phyloP scores from a whole-genome alignment of 2,888 invertebrate genomes.

The Acutogordius australiensis region DNA sequence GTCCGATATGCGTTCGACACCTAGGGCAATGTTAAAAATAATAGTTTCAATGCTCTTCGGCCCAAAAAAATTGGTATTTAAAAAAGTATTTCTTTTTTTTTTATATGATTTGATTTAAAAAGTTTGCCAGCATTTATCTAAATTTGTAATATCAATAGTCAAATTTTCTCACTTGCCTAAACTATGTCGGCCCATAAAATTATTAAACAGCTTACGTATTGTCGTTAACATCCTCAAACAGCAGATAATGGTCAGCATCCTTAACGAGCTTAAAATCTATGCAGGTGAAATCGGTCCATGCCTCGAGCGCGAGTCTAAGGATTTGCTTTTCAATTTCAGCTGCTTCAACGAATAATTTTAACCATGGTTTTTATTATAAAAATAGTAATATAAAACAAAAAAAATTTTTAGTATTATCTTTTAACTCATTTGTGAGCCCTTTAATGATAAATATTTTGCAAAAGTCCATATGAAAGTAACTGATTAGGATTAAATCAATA shows the following conservation, averaged over 20 bases:
- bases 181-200: too few relatives aligned
- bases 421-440: too few relatives aligned
- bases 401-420: too few relatives aligned
- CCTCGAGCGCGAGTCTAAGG: not conserved
- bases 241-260: not conserved
- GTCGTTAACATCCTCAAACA: slow-evolving; percentile 5
- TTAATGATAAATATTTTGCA: too few relatives aligned
- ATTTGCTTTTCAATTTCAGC: slow-evolving; percentile 1
- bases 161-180: too few relatives aligned
- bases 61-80: not conserved
- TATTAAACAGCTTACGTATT: slow-evolving; percentile 9
- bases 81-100: not conserved
- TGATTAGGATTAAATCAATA: too few relatives aligned
- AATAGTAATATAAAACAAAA: too few relatives aligned
- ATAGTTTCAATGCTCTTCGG: too few relatives aligned
- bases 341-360: too few relatives aligned
- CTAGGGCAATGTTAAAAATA: not conserved
- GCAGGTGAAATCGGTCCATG: slow-evolving; percentile 6
- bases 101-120: not conserved
- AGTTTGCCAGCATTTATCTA: not conserved
- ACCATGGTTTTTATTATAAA: too few relatives aligned
- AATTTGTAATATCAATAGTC: too few relatives aligned
- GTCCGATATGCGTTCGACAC: slow-evolving; percentile 1
- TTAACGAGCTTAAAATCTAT: not conserved
- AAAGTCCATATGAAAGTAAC: too few relatives aligned